Base-by-base conservation (phyloP, 2,797 vertebrate species). In the Heteromormyrus szaboi region DNA sequence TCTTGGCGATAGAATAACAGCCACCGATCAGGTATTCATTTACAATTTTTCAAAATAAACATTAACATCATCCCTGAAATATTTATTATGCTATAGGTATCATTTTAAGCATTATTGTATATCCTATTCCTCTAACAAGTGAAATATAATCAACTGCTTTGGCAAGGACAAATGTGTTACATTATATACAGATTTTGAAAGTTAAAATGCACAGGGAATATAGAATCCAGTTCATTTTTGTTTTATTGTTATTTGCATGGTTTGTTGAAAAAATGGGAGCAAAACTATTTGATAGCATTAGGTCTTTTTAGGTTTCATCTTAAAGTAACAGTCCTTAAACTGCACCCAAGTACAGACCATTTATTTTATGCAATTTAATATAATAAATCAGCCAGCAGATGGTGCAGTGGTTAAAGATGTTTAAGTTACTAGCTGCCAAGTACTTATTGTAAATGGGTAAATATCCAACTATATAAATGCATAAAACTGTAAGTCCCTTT, bases 1-100 rank as follows among this genome's bases (percentile, higher is more conserved):
- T 87, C 91, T 89, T 8, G 88, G 88, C 83, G 93, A 93, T 11
- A 92, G 89, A 89, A 65, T 83, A 0, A 17, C 85, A 41, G n/a
- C 93, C 90, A 29, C n/a, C 6, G 4, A 84, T 65, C 92, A 48
- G 48, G 14, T 46, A n/a, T 48, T 9, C 41, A 4, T 50, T 84
- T 22, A 41, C 25, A 33, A 5, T 41, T 50, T 84, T 8, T 25
- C 41, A 50, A 19, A 84, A 84, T 22, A 50, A 48, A n/a, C 81
- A 22, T 84, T 84, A 46, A 25, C 41, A 11, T 41, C 2, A 11
- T 25, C 3, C 50, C 44, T 25, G 3, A 84, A 84, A 50, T 46
- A 76, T 37, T 41, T 76, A 19, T 37, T 68, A 12, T 68, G 25
- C 62, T 29, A 68, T 68, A 68, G 3, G 25, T 68, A 4, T 68